Evolutionary conservation across 2,797 vertebrate genomes (phyloP).

Genomic region (Neostethus bicornis): DNA sequence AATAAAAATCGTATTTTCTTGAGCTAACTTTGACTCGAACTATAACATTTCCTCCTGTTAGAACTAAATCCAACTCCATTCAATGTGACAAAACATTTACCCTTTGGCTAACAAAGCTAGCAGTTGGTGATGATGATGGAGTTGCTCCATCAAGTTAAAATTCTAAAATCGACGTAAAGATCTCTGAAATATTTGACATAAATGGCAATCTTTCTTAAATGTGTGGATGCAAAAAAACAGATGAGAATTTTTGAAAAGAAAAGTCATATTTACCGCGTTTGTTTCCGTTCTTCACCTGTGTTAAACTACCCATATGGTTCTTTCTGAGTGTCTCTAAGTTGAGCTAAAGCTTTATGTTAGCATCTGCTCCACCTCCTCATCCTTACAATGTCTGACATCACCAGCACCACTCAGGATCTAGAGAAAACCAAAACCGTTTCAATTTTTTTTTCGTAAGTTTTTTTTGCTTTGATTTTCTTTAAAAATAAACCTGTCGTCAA

Average conservation of each 20-base stretch:
- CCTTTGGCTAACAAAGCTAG: conserved; percentile 9
- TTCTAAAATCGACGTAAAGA: too few species aligned
- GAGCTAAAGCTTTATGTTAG: not conserved
- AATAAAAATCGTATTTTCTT: not conserved
- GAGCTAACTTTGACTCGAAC: accelerated
- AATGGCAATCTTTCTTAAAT: too few species aligned
- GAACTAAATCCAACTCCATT: not conserved
- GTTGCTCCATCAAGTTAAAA: conserved; percentile 17
- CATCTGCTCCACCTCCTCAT: conserved; percentile 39
- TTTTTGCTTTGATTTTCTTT: too few species aligned
- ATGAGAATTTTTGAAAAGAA: too few species aligned
- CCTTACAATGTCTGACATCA: not conserved
- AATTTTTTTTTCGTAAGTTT: too few species aligned
- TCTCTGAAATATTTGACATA: too few species aligned
- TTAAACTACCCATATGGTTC: not conserved
- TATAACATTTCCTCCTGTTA: too few species aligned
- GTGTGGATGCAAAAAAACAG: accelerated
- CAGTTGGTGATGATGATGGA: conserved; percentile 14
- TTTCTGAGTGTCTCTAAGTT: conserved; percentile 12
- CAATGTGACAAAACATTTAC: not conserved
- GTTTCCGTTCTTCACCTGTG: not conserved
- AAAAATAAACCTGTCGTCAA: too few species aligned
- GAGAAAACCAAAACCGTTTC: too few species aligned
- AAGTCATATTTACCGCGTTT: conserved; percentile 28
- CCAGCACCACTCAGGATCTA: not conserved